phyloP scores from a whole-genome alignment of 1,140 invertebrate genomes.

The Drosophila malerkotliana region DNA sequence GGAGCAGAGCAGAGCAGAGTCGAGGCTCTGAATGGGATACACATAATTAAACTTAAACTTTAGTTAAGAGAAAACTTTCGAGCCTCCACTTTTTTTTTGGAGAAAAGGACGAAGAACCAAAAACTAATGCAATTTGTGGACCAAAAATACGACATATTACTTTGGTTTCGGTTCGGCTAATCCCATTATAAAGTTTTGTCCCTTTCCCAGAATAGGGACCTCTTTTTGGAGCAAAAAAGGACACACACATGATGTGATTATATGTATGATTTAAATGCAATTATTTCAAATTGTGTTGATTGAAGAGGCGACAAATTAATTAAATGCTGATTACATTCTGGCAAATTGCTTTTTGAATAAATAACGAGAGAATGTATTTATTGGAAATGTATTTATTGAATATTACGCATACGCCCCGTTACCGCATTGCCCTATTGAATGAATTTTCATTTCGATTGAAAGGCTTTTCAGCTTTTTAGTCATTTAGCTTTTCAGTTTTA shows the following conservation, averaged over 20 bases:
- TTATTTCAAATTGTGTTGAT: background rate
- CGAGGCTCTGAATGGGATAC: slow-evolving; percentile 20
- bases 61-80: slow-evolving; percentile 22
- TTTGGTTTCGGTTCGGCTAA: background rate
- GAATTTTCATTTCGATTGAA: background rate
- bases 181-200: slow-evolving; percentile 1
- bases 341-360: background rate
- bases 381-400: background rate
- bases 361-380: background rate
- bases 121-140: slow-evolving; percentile 16
- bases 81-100: background rate
- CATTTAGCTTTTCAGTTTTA: background rate
- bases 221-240: background rate
- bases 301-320: background rate
- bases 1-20: no score
- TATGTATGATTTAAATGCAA: background rate
- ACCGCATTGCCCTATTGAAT: background rate
- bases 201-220: background rate
- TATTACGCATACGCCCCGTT: background rate
- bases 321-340: background rate
- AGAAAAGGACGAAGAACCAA: slow-evolving; percentile 1
- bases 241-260: background rate
- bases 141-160: slow-evolving; percentile 1
- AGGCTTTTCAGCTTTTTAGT: background rate
- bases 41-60: slow-evolving; percentile 45